Evolutionary conservation across 2,797 vertebrate genomes (phyloP).

Genomic region (Paramormyrops hopkinsi): DNA sequence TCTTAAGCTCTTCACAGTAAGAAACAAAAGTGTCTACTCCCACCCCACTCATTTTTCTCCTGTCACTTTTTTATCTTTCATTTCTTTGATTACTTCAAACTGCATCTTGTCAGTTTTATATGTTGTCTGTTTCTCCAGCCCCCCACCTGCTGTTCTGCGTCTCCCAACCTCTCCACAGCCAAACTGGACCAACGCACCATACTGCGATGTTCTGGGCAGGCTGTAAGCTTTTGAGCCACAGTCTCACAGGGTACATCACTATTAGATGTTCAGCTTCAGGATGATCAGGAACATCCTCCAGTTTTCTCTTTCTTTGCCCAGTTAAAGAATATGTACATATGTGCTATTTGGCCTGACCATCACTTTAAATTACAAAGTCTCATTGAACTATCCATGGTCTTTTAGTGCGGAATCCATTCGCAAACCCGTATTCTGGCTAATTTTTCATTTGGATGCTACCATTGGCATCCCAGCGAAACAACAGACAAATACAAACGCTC

Average conservation of each 20-base stretch:
- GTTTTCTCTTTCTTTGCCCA: not conserved
- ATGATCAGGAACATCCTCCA: not conserved
- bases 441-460: not conserved
- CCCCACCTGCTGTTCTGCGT: not conserved
- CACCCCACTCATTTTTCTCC: not conserved
- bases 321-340: not conserved
- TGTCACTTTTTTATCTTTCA: not conserved
- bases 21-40: not conserved
- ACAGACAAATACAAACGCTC: not conserved
- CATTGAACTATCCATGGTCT: not conserved
- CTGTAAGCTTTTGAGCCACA: not conserved
- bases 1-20: not conserved
- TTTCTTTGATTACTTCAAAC: not conserved
- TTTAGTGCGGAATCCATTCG: not conserved
- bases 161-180: constrained; percentile 1
- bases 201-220: not conserved
- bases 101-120: not conserved
- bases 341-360: not conserved
- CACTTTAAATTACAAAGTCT: not conserved
- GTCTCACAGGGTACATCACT: not conserved
- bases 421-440: not conserved
- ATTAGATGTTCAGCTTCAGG: not conserved
- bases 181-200: not conserved
- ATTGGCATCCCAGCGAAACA: not conserved
- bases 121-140: not conserved